A percentile compares a stretch with the other conserved stretches of the same genome.
Conservation (phyloP, 2,113 vertebrate genomes). For the Sturnus vulgaris region DNA sequence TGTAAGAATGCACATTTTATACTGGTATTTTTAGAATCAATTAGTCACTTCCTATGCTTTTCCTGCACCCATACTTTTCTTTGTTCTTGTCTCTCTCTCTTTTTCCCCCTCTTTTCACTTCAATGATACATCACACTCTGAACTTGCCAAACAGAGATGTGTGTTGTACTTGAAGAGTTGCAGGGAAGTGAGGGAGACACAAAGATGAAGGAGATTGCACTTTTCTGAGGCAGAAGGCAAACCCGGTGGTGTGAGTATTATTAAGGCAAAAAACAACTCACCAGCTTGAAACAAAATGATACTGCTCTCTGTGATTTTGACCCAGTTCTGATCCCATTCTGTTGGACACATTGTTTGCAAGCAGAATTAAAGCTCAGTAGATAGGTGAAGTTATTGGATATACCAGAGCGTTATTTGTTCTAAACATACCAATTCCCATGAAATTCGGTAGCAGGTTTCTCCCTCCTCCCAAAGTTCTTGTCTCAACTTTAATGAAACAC, state of each 20-base stretch:
- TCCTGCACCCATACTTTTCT: neutral
- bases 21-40: neutral
- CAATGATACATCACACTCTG: neutral
- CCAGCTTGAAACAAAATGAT: neutral
- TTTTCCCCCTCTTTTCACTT: neutral
- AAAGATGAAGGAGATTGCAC: neutral
- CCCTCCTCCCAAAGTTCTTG: neutral
- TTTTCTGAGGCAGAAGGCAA: neutral
- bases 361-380: neutral
- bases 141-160: neutral
- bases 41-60: neutral
- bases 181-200: neutral
- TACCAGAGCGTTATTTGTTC: neutral
- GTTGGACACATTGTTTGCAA: neutral
- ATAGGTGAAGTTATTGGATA: neutral
- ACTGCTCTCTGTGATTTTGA: neutral
- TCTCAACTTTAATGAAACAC: slow-evolving; percentile 20
- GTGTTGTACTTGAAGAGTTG: neutral
- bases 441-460: neutral
- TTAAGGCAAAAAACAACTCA: neutral
- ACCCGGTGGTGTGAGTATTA: neutral
- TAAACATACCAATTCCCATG: neutral
- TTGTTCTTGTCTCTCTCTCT: neutral
- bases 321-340: neutral
- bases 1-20: neutral